Evolutionary conservation across 2,797 vertebrate genomes (phyloP).

Genomic region (Acestrorhynchus altus): DNA sequence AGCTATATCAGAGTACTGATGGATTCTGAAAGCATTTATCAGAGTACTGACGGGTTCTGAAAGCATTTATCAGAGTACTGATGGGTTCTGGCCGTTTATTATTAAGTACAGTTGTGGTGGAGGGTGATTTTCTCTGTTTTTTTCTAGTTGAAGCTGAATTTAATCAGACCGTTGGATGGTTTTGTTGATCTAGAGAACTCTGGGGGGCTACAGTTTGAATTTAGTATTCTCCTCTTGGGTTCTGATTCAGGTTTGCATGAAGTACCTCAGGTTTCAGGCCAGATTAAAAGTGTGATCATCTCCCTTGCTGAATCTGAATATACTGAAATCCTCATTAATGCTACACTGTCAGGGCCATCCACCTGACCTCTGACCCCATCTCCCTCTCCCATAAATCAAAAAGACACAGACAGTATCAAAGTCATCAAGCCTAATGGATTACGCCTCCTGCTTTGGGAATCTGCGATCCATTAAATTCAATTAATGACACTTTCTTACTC

Average conservation of each 20-base stretch:
- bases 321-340: slow-evolving; percentile 16
- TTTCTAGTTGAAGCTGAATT: background rate
- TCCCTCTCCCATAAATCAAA: slow-evolving; percentile 76
- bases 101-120: no score
- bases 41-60: no score
- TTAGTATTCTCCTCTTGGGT: background rate
- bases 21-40: no score
- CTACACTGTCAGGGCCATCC: slow-evolving; percentile 63
- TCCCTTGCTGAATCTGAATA: background rate
- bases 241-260: background rate
- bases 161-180: no score
- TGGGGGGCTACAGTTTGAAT: no score
- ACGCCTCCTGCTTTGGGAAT: slow-evolving; percentile 81
- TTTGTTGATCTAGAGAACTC: no score
- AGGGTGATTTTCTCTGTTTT: background rate
- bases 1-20: no score
- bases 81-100: no score
- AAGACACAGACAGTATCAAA: slow-evolving; percentile 77
- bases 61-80: no score
- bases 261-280: background rate
- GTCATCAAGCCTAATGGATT: slow-evolving; percentile 88
- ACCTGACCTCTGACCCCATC: slow-evolving; percentile 69
- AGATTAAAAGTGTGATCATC: background rate
- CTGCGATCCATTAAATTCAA: slow-evolving; percentile 88
- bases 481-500: slow-evolving; percentile 85